Base-by-base conservation (phyloP, 1,140 invertebrate species). In the Hyles vespertilio region DNA sequence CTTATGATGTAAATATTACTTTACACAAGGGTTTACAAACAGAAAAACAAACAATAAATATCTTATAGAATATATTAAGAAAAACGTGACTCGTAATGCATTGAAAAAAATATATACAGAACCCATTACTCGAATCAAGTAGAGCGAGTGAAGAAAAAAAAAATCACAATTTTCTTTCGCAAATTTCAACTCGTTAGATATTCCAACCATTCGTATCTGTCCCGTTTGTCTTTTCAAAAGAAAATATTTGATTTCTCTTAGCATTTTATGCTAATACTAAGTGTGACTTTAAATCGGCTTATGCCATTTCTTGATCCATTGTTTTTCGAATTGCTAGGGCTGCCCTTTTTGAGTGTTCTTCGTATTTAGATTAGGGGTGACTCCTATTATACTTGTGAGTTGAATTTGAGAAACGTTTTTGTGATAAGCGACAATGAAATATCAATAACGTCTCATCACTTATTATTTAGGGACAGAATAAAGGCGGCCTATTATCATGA, bases 191-290 rank as follows among this genome's bases (percentile, higher is more conserved):
- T 59, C 52, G 36, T 51, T 53, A 57, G 51, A 50, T 49, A 51
- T 51, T 54, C 56, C 51, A 50, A 34, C 22, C 61, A 51, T 62
- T 44, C 52, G 36, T 32, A 51, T 51, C 32, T 22, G 12, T 22
- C 40, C n/a, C 52, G 52, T 54, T 68, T 67, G 60, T 44, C 53
- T 65, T 64, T 58, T 56, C 32, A 58, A 44, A 64, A 62, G 58
- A 66, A 63, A 69, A 63, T 69, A 63, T 72, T 72, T 64, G 59
- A 69, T 66, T 68, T 65, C 12, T 22, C 49, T 51, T 52, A 32
- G 32, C 55, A 52, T 54, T 69, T 72, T 67, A 69, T 72, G 70
- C 56, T 67, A 65, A 69, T 66, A 49, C 53, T 64, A 46, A 63
- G 57, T 56, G 53, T 44, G 59, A 50, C 34, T 54, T 11, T 43